Conservation (phyloP, 2,113 vertebrate genomes). For the Mus spicilegus region DNA sequence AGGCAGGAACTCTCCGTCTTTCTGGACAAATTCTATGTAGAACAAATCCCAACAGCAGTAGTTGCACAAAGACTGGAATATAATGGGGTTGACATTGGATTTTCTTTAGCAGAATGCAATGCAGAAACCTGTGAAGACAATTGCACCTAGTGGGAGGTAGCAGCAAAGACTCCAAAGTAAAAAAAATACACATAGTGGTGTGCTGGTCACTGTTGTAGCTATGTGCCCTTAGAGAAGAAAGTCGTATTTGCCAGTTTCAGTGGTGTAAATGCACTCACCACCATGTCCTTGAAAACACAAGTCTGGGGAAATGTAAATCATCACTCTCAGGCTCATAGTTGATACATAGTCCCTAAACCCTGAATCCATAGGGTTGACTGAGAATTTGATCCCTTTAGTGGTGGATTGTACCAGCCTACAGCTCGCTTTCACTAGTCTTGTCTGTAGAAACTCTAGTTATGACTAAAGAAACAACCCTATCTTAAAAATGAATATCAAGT, state of each 20-base stretch:
- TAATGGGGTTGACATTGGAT: neutral
- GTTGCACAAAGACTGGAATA: neutral
- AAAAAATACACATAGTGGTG: neutral
- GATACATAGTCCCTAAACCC: neutral
- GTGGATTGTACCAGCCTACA: neutral
- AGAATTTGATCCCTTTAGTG: neutral
- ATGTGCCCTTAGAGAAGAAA: neutral
- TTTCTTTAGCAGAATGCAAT: neutral
- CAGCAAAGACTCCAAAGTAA: neutral
- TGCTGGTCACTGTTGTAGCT: too few relatives aligned
- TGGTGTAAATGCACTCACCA: neutral
- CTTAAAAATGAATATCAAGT: neutral
- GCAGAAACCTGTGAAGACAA: neutral
- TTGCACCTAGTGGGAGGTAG: neutral
- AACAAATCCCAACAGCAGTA: neutral
- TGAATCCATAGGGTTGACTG: neutral
- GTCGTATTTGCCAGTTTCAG: neutral
- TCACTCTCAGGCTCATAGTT: accelerated
- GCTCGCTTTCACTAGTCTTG: neutral
- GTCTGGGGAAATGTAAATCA: neutral
- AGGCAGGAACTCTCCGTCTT: neutral
- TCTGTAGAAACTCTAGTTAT: neutral
- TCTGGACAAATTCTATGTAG: neutral
- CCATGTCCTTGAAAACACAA: neutral
- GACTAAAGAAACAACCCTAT: neutral